Evolutionary conservation across 2,888 invertebrate species (phyloP).

Genomic region (Diaphora mendica): DNA sequence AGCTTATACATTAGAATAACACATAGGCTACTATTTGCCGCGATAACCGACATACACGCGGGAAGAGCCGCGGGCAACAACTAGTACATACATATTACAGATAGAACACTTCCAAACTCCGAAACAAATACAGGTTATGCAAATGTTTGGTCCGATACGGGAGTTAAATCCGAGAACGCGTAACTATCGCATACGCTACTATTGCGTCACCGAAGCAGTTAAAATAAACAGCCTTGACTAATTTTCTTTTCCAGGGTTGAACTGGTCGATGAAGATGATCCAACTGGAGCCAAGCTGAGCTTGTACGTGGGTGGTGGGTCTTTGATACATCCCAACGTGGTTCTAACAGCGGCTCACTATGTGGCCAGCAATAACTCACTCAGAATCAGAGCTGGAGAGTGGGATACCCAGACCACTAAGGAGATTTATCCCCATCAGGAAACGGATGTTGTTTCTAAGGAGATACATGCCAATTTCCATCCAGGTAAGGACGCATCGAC

Average conservation of each 20-base stretch:
- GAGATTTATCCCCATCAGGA: constrained; percentile 91
- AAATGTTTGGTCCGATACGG: no score
- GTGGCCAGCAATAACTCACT: constrained; percentile 39
- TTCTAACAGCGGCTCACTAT: constrained; percentile 92
- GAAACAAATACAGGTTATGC: no score
- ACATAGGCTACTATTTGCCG: no score
- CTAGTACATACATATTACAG: no score
- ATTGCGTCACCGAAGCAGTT: no score
- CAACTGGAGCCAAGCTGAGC: constrained; percentile 74
- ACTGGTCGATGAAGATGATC: constrained; percentile 71
- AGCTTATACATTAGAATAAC: no score
- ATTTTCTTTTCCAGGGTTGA: constrained; percentile 66
- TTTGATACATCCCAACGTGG: constrained; percentile 90
- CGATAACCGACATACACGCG: no score
- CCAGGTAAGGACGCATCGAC: constrained; percentile 60
- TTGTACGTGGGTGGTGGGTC: constrained; percentile 93
- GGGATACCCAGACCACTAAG: constrained; percentile 91
- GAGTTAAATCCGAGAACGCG: no score
- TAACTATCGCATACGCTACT: no score
- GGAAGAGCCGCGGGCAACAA: no score
- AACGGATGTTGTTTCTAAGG: constrained; percentile 85
- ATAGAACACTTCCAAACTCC: no score
- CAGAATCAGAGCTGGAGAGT: constrained; percentile 90
- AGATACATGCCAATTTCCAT: constrained; percentile 88
- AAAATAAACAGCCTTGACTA: not conserved